Evolutionary conservation across 2,797 vertebrate genomes (phyloP).

Genomic region (Pelobates cultripes): DNA sequence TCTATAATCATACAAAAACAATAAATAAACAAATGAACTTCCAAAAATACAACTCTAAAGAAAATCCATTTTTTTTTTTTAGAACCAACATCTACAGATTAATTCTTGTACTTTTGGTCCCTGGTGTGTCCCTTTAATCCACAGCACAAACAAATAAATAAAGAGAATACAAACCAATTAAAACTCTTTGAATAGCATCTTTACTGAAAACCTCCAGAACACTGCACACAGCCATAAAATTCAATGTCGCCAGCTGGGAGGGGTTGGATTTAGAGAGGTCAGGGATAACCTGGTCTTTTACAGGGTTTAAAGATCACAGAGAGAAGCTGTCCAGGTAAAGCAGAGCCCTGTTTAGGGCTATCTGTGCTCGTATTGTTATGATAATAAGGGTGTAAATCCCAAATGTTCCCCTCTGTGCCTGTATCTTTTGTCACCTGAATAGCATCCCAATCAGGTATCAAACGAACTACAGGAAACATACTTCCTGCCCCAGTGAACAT

Average conservation of each 20-base stretch:
- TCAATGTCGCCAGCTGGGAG: constrained; percentile 89
- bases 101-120: too few species aligned
- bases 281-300: constrained; percentile 86
- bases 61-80: too few species aligned
- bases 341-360: constrained; percentile 84
- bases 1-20: too few species aligned
- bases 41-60: too few species aligned
- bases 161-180: constrained; percentile 72
- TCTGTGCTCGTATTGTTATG: constrained; percentile 95
- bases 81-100: too few species aligned
- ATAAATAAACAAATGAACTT: too few species aligned
- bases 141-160: constrained; percentile 69
- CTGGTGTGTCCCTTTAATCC: constrained; percentile 65
- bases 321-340: constrained; percentile 93
- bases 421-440: constrained; percentile 97
- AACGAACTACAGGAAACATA: constrained; percentile 91
- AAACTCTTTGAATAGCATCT: constrained; percentile 86
- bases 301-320: constrained; percentile 97
- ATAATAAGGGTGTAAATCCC: constrained; percentile 98
- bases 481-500: too few species aligned
- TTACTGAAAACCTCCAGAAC: constrained; percentile 81
- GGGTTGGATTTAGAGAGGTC: constrained; percentile 80
- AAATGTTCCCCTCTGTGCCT: constrained; percentile 89
- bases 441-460: constrained; percentile 98
- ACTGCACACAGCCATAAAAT: constrained; percentile 87